A percentile compares a stretch with the other conserved stretches of the same genome.
Conservation (phyloP, 2,113 vertebrate genomes). For the Tursiops truncatus region DNA sequence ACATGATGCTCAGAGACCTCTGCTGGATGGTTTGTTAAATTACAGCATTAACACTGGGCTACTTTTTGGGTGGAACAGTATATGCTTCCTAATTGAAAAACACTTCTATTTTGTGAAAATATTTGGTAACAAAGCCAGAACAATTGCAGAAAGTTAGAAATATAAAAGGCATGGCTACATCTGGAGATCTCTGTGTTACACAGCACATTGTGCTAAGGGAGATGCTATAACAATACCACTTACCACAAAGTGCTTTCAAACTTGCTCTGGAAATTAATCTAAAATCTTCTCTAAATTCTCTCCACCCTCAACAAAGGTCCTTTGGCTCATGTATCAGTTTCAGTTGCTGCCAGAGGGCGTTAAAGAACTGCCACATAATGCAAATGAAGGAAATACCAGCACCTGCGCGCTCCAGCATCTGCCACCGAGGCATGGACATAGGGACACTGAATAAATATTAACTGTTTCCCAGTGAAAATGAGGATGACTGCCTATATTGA, state of each 20-base stretch:
- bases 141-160: background rate
- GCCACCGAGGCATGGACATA: background rate
- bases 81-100: background rate
- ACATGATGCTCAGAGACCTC: constrained; percentile 81
- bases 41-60: constrained; percentile 26
- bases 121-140: background rate
- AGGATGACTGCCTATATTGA: background rate
- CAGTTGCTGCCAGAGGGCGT: background rate
- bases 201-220: background rate
- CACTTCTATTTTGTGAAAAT: background rate
- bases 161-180: background rate
- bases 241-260: background rate
- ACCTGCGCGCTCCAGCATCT: background rate
- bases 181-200: background rate
- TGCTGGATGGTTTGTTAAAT: constrained; percentile 77
- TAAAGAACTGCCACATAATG: background rate
- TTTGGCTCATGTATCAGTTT: background rate
- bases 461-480: background rate
- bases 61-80: background rate
- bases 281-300: constrained; percentile 3
- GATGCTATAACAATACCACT: background rate
- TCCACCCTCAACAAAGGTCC: background rate
- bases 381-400: background rate
- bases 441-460: background rate
- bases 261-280: constrained; percentile 24